Percentiles rank a stretch among this genome's conserved stretches.
Conservation (phyloP, 2,888 invertebrate species). For the Crematogaster levior region DNA sequence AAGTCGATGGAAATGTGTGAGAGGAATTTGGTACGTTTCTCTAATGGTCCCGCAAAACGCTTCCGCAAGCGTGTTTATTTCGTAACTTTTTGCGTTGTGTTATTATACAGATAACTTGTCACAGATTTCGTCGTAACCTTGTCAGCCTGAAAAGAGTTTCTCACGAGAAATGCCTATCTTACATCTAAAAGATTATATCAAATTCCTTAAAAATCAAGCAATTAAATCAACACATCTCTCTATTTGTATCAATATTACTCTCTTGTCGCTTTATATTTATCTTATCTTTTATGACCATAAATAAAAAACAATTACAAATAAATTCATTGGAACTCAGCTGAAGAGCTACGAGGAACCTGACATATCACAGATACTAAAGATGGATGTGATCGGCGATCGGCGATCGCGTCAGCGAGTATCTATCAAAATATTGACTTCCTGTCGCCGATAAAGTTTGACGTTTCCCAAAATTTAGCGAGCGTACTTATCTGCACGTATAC, state of each 20-base stretch:
- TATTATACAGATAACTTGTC: neutral
- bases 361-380: neutral
- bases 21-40: neutral
- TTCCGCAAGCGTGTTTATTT: neutral
- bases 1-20: neutral
- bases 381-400: slow-evolving; percentile 35
- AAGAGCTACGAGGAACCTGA: neutral
- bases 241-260: too few species aligned
- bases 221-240: neutral
- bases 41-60: neutral
- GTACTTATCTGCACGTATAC: slow-evolving; percentile 42
- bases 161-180: neutral
- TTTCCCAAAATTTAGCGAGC: slow-evolving; percentile 50
- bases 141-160: neutral
- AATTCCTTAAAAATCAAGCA: neutral
- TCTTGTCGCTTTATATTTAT: slow-evolving; percentile 12
- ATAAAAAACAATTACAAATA: neutral
- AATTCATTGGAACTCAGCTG: slow-evolving; percentile 15
- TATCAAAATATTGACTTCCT: slow-evolving; percentile 72
- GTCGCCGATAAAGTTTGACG: slow-evolving; percentile 62
- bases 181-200: neutral
- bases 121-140: neutral
- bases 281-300: slow-evolving; percentile 5
- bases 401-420: slow-evolving; percentile 40
- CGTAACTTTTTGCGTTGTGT: neutral